phyloP scores from a whole-genome alignment of 2,888 invertebrate genomes.

The Erebia palarica region DNA sequence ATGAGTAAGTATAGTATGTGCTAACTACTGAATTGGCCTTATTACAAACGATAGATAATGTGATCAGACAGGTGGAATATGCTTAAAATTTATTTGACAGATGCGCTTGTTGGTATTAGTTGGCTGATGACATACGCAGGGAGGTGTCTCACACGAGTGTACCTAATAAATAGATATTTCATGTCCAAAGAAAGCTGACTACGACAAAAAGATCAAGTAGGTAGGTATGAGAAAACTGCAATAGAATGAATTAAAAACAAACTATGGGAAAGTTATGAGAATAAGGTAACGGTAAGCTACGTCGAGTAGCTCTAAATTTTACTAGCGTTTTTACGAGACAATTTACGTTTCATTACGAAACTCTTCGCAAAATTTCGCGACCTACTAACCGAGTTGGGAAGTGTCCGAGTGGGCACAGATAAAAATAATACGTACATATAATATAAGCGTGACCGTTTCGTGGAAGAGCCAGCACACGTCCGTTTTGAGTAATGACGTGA shows the following conservation, averaged over 20 bases:
- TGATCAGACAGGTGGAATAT: not conserved
- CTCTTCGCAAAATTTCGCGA: slow-evolving; percentile 39
- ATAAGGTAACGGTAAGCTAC: too few relatives aligned
- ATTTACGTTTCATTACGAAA: not conserved
- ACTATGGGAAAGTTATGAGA: too few relatives aligned
- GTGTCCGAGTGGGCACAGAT: slow-evolving; percentile 47
- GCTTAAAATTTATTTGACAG: not conserved
- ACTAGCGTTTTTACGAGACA: too few relatives aligned
- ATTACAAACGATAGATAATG: not conserved
- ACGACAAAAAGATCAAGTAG: too few relatives aligned
- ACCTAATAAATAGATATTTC: too few relatives aligned
- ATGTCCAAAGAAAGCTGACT: too few relatives aligned
- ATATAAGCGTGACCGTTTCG: slow-evolving; percentile 46
- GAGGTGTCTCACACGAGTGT: too few relatives aligned
- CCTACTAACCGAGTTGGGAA: slow-evolving; percentile 55
- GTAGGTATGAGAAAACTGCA: too few relatives aligned
- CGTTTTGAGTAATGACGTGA: slow-evolving; percentile 45
- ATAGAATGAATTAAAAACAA: too few relatives aligned
- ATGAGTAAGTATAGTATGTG: not conserved
- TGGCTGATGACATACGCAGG: too few relatives aligned
- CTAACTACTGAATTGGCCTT: not conserved
- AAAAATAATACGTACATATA: slow-evolving; percentile 48
- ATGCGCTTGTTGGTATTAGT: not conserved
- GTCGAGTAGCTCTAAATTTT: too few relatives aligned
- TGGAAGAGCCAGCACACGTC: slow-evolving; percentile 59